Conservation (phyloP, 2,888 invertebrate genomes). For the Julus scandinavius region DNA sequence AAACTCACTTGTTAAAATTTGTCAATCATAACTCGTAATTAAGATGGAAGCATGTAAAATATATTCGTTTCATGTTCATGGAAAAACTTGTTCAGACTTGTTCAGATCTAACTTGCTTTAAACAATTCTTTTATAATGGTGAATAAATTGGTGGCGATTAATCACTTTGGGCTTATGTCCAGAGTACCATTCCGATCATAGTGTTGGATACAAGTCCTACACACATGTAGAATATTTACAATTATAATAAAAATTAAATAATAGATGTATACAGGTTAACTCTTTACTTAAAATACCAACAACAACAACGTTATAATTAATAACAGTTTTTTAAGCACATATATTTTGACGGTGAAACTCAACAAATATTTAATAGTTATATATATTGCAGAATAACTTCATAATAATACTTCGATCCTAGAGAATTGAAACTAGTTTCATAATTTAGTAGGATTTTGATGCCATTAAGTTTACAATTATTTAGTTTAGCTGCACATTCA, state of each 20-base stretch:
- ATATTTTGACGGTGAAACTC: not conserved
- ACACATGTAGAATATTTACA: not conserved
- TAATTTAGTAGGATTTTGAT: not conserved
- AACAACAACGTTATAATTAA: not conserved
- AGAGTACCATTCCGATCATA: too few species aligned
- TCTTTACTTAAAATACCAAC: not conserved
- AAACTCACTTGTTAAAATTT: too few species aligned
- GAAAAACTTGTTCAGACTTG: too few species aligned
- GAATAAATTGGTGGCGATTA: too few species aligned
- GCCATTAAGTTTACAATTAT: not conserved
- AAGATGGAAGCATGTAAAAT: too few species aligned
- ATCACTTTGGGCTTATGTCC: too few species aligned
- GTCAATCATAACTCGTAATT: too few species aligned
- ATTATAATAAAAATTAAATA: not conserved
- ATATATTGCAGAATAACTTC: not conserved
- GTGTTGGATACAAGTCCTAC: too few species aligned
- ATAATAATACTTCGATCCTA: not conserved
- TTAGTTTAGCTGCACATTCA: too few species aligned
- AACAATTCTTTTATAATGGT: too few species aligned
- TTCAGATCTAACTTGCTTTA: too few species aligned
- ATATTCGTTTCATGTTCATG: too few species aligned
- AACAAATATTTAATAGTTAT: not conserved
- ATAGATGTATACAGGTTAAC: not conserved
- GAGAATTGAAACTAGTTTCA: not conserved
- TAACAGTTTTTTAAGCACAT: not conserved